Evolutionary conservation across 2,888 invertebrate genomes (phyloP), one percentile per base, ranked within the genome.

Genomic region (Drosophila greeni): DNA sequence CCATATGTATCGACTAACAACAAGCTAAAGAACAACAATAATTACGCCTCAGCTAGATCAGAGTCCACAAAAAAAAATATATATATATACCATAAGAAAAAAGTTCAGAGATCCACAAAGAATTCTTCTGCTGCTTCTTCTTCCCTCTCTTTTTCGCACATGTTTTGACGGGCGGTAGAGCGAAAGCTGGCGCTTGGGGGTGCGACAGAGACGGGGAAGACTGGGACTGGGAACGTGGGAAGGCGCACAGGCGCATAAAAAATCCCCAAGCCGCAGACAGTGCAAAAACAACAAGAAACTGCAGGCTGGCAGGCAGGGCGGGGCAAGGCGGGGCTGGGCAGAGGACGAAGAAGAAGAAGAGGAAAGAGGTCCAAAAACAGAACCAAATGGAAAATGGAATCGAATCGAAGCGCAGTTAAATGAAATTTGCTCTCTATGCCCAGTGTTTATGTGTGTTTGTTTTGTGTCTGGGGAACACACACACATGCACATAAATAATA

Each of bases 381-480:
- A 79, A 73, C 78, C 73, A 75, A 82, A 75, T 79, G 79, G 79
- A 84, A 79, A 79, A 79, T 78, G 79, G 70, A 74, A 59, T 62
- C 61, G 61, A 61, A 79, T 77, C 79, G 75, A 76, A 76, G 70
- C 76, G 62, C 70, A 78, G 65, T 79, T 56, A 79, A 74, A 72
- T 70, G 62, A 75, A 74, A 69, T 75, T 52, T 49, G 48, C 59
- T 59, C 37, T 68, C 29, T 71, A 49, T 59, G 49, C 49, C 23
- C 31, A 14, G 24, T 26, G n/a, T 33, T 23, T 23, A 37, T 29
- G 26, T 34, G 12, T 33, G 23, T 29, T 45, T 54, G 51, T 53
- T 43, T 60, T 71, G 47, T 65, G 58, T 70, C 52, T 58, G 66
- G 34, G 49, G 54, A 55, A 36, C 54, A 29, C 47, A 49, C 33